Percentiles rank a stretch among this genome's conserved stretches.
Conservation (phyloP, 2,113 vertebrate genomes). For the Danionella cerebrum region DNA sequence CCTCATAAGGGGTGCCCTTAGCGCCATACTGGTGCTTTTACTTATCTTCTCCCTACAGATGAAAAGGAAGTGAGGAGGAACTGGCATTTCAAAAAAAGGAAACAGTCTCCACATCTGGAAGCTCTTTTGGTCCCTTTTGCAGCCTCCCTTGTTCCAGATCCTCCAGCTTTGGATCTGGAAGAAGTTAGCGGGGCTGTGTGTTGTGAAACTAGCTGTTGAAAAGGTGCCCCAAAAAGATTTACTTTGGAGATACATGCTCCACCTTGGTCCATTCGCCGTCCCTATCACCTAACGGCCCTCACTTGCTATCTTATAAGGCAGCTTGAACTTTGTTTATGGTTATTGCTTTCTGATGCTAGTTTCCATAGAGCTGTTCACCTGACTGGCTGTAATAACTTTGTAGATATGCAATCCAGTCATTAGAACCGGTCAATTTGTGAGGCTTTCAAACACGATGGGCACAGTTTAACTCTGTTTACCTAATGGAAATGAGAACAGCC, state of each 20-base stretch:
- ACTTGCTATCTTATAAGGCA: conserved; percentile 26
- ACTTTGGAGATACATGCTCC: conserved; percentile 33
- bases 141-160: conserved; percentile 38
- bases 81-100: conserved; percentile 46
- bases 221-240: conserved; percentile 50
- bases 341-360: conserved; percentile 46
- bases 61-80: conserved; percentile 55
- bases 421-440: background rate
- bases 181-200: conserved; percentile 43
- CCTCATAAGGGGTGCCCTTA: background rate
- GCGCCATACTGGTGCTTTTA: conserved; percentile 33
- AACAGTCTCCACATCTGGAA: conserved; percentile 58
- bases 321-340: conserved; percentile 20
- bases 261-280: background rate
- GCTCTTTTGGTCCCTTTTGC: conserved; percentile 47
- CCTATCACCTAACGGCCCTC: conserved; percentile 26
- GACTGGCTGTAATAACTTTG: too few species aligned
- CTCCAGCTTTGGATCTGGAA: conserved; percentile 48
- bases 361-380: conserved; percentile 13
- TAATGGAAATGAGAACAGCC: background rate
- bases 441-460: background rate
- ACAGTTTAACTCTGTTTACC: background rate
- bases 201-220: conserved; percentile 50
- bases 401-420: too few species aligned
- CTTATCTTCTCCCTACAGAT: conserved; percentile 39